Evolutionary conservation across 2,888 invertebrate genomes (phyloP), one percentile per base, ranked within the genome.

Genomic region (Notodonta dromedarius): DNA sequence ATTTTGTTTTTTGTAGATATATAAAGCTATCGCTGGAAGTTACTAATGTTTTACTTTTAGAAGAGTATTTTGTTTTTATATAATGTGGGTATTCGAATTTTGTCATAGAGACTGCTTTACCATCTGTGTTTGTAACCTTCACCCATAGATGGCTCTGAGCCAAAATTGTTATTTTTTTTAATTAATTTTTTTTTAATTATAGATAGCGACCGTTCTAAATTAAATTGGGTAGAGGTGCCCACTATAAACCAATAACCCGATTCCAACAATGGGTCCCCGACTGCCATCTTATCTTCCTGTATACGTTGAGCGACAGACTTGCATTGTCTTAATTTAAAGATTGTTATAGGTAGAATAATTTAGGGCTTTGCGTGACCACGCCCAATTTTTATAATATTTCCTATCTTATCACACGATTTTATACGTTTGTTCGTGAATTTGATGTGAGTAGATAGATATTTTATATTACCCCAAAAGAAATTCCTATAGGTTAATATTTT

Each of bases 1-100:
- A 63, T 54, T 62, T 65, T 61, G 48, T 61, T 6, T 58, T 58
- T 44, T 35, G 58, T 44, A 24, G 35, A 53, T 32, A 5, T 58
- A 55, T 0, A 44, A 57, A 24, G 12, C 5, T 7, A 57, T 46
- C 24, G 35, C 56, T 56, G 24, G 42, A 42, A 42, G n/a, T n/a
- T 54, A 54, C n/a, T 12, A 53, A 32, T n/a, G n/a, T n/a, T n/a
- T n/a, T n/a, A n/a, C n/a, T n/a, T n/a, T n/a, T n/a, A n/a, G n/a
- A n/a, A n/a, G n/a, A n/a, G n/a, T n/a, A n/a, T n/a, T n/a, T n/a
- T n/a, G n/a, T 12, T 6, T 73, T 69, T 66, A 44, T 60, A 16
- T 16, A 50, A 16, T 50, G 50, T n/a, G 13, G 13, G 46, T 46
- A 46, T 5, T 46, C n/a, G n/a, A n/a, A n/a, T 46, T n/a, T 46